phyloP scores from a whole-genome alignment of 2,113 vertebrate species.

The Salvator merianae region DNA sequence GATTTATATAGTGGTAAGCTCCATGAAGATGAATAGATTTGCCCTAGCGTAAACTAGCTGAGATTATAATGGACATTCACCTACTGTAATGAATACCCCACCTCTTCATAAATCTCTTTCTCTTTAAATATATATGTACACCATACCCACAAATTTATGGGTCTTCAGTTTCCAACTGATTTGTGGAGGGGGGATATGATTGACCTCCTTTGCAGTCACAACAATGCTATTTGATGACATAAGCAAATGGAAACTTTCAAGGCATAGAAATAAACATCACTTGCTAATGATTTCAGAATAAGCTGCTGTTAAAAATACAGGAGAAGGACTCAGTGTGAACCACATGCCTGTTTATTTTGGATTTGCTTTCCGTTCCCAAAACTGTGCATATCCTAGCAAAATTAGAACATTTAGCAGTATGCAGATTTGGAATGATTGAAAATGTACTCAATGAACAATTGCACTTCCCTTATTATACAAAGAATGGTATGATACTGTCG shows the following conservation, averaged over 20 bases:
- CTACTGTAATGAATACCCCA: not conserved
- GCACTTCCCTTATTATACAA: not conserved
- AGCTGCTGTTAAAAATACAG: not conserved
- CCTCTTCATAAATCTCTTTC: no score
- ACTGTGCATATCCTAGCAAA: constrained; percentile 13
- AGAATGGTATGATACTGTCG: not conserved
- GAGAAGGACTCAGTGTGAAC: not conserved
- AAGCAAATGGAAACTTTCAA: not conserved
- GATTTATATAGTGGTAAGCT: no score
- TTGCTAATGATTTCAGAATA: not conserved
- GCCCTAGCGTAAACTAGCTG: not conserved
- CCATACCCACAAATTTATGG: no score
- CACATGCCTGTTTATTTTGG: constrained; percentile 6
- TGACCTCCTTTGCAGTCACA: not conserved
- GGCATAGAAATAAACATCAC: not conserved
- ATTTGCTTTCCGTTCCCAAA: not conserved
- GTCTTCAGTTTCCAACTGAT: not conserved
- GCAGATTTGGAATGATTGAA: not conserved
- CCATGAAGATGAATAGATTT: not conserved
- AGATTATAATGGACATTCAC: not conserved
- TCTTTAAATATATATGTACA: no score
- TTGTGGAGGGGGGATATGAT: not conserved
- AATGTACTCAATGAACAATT: no score
- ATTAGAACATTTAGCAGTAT: constrained; percentile 1
- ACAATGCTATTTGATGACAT: not conserved